phyloP scores from a whole-genome alignment of 2,113 vertebrate species.

The Bos taurus region ARS-UCD2.0 NC_037357.1:13966001-13966500 shows the following conservation, averaged over 20 bases:
- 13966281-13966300: not conserved
- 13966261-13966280: not conserved
- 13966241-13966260: not conserved
- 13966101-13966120: slow-evolving; percentile 1
- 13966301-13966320: not conserved
- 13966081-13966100: not conserved
- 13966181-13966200: not conserved
- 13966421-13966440: not conserved
- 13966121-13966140: not conserved
- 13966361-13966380: not conserved
- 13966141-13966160: not conserved
- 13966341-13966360: slow-evolving; percentile 25
- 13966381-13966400: not conserved
- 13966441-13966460: not conserved
- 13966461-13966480: slow-evolving; percentile 33
- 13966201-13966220: not conserved
- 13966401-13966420: not conserved
- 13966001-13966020: not conserved
- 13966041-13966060: not conserved
- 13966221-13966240: not conserved
- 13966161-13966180: not conserved
- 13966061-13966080: not conserved
- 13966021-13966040: slow-evolving; percentile 12
- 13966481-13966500: not conserved
- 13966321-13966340: not conserved